phyloP scores from a whole-genome alignment of 2,888 invertebrate species.

The Buathra laborator region DNA sequence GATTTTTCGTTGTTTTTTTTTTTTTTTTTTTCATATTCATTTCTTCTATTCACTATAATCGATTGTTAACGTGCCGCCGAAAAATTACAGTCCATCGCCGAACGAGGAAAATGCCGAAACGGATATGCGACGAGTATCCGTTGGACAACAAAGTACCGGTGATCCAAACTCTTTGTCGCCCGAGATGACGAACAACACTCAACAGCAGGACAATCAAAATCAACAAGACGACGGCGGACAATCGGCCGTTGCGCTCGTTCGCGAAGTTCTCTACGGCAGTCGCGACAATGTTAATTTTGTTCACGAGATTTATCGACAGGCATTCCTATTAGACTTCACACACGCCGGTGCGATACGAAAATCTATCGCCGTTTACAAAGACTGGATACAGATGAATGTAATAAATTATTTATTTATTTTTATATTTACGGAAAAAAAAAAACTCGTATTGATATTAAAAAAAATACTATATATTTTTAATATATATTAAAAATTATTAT shows the following conservation, averaged over 20 bases:
- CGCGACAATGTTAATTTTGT: slow-evolving; percentile 97
- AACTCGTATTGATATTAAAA: too few species aligned
- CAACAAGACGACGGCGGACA: slow-evolving; percentile 82
- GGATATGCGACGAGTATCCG: slow-evolving; percentile 84
- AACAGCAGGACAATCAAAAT: slow-evolving; percentile 77
- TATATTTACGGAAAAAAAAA: too few species aligned
- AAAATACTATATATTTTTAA: neutral
- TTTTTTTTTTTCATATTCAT: neutral
- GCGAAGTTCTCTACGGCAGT: slow-evolving; percentile 94
- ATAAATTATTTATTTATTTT: slow-evolving; percentile 75
- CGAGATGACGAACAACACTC: slow-evolving; percentile 73
- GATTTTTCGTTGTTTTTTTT: neutral
- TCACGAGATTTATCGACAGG: slow-evolving; percentile 97
- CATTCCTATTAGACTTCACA: slow-evolving; percentile 95
- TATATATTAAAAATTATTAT: neutral
- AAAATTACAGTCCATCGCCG: slow-evolving; percentile 80
- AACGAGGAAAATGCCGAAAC: slow-evolving; percentile 84
- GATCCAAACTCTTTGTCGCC: slow-evolving; percentile 80
- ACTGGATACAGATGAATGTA: slow-evolving; percentile 96
- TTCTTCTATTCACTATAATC: neutral
- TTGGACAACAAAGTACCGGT: slow-evolving; percentile 81
- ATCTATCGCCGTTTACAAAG: slow-evolving; percentile 96
- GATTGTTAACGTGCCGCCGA: neutral
- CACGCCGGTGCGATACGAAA: slow-evolving; percentile 95
- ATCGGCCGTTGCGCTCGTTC: slow-evolving; percentile 90